A percentile compares a stretch with the other conserved stretches of the same genome.
These are phyloP conservation scores for Holothuria leucospilota DNA, from an alignment of 53 echinoderm and acorn worm genomes.

Conservation along the genomic window DNA sequence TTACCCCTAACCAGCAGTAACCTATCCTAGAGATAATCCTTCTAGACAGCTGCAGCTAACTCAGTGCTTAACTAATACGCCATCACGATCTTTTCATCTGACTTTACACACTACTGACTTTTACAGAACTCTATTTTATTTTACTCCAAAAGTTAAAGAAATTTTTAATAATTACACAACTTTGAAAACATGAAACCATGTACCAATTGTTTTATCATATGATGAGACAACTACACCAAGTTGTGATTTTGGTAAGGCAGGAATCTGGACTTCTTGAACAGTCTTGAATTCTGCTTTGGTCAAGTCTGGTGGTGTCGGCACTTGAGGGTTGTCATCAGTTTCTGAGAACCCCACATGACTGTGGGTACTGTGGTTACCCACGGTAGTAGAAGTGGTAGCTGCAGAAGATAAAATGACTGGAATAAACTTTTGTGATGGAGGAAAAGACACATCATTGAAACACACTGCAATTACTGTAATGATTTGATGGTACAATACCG, in stretches of 20 bases:
- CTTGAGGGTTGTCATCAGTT: conserved; percentile 87
- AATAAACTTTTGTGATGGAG: background rate
- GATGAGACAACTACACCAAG: conserved; percentile 87
- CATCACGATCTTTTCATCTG: too few relatives aligned
- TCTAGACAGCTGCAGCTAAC: too few relatives aligned
- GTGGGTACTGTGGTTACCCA: conserved; percentile 59
- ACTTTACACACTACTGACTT: too few relatives aligned
- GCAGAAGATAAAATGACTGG: background rate
- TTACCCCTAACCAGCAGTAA: too few relatives aligned
- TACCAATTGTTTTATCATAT: conserved; percentile 96
- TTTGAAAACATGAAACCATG: background rate
- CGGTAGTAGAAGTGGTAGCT: conserved; percentile 41
- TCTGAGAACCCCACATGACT: conserved; percentile 94
- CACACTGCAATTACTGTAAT: too few relatives aligned
- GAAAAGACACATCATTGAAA: too few relatives aligned
- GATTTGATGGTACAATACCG: too few relatives aligned
- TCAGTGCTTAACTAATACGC: too few relatives aligned
- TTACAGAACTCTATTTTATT: too few relatives aligned
- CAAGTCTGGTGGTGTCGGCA: conserved; percentile 80
- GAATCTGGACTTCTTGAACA: conserved; percentile 80
- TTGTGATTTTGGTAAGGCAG: conserved; percentile 91
- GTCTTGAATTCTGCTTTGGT: conserved; percentile 80
- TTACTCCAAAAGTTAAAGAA: too few relatives aligned
- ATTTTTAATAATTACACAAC: too few relatives aligned
- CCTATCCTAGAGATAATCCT: too few relatives aligned